phyloP scores from a whole-genome alignment of 2,888 invertebrate species.

The Protodeltote pygarga region DNA sequence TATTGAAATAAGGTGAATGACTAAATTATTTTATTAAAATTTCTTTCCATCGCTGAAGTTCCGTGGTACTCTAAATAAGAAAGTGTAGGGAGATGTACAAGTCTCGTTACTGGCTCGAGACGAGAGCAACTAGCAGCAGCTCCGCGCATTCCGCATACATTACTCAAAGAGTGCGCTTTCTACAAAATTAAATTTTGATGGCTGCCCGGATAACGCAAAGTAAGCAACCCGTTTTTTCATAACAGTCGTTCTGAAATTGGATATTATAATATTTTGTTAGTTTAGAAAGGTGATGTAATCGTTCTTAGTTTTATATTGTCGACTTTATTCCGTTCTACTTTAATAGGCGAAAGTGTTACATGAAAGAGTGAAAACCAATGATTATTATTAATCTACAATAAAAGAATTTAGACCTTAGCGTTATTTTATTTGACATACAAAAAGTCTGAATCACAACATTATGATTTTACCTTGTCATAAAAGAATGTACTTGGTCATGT shows the following conservation, averaged over 20 bases:
- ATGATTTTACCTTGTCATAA: too few relatives aligned
- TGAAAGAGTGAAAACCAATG: too few relatives aligned
- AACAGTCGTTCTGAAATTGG: constrained; percentile 63
- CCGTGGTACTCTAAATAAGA: constrained; percentile 45
- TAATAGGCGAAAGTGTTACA: too few relatives aligned
- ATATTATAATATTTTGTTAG: constrained; percentile 44
- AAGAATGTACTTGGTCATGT: too few relatives aligned
- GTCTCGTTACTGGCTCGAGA: constrained; percentile 46
- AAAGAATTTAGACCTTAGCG: too few relatives aligned
- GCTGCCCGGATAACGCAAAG: constrained; percentile 68
- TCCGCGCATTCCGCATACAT: constrained; percentile 71
- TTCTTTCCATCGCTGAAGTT: constrained; percentile 21
- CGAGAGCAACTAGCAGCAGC: constrained; percentile 41
- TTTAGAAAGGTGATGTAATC: constrained; percentile 5
- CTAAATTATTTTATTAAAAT: constrained; percentile 41
- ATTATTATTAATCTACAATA: too few relatives aligned
- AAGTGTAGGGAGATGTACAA: constrained; percentile 44
- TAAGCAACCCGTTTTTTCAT: constrained; percentile 63
- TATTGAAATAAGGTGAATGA: constrained; percentile 35
- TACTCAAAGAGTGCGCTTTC: constrained; percentile 78
- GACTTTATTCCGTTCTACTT: not conserved
- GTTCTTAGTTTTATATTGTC: not conserved
- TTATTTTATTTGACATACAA: too few relatives aligned
- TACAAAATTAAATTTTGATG: constrained; percentile 83
- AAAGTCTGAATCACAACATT: too few relatives aligned